These are phyloP conservation scores for Prosapia bicincta DNA, from an alignment of 2,888 invertebrate species.

Conservation along the genomic window DNA sequence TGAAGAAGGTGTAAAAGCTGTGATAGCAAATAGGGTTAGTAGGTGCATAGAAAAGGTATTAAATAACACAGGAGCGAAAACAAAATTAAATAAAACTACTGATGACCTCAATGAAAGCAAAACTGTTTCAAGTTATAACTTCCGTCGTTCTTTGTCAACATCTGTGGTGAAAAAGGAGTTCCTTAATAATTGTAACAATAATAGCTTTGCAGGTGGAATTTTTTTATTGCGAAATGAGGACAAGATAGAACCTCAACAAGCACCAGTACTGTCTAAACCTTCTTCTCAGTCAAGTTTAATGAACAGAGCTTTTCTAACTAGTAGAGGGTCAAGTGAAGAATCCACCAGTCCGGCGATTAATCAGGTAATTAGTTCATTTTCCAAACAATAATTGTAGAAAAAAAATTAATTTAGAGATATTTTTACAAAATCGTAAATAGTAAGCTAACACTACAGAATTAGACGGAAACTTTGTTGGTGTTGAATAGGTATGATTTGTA, in stretches of 20 bases:
- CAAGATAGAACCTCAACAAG: not conserved
- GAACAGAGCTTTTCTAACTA: not conserved
- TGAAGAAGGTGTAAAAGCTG: slow-evolving; percentile 16
- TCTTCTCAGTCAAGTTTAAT: not conserved
- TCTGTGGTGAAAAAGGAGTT: not conserved
- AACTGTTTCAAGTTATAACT: not conserved
- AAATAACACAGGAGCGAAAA: not conserved
- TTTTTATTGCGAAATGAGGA: not conserved
- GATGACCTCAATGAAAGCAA: not conserved
- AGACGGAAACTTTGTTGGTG: too few species aligned
- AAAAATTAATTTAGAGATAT: too few species aligned
- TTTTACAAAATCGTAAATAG: too few species aligned
- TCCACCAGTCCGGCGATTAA: not conserved
- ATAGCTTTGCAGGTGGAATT: not conserved
- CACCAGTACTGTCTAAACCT: not conserved
- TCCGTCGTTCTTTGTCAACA: not conserved
- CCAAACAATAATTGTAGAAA: too few species aligned
- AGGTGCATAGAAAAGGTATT: slow-evolving; percentile 7
- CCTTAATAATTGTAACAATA: not conserved
- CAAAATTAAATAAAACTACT: not conserved
- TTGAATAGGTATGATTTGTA: too few species aligned
- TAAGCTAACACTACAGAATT: too few species aligned
- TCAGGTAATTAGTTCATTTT: not conserved
- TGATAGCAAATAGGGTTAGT: slow-evolving; percentile 10
- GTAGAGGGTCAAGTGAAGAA: not conserved